Conservation (phyloP, 2,797 vertebrate genomes). For the Coregonus sp. region DNA sequence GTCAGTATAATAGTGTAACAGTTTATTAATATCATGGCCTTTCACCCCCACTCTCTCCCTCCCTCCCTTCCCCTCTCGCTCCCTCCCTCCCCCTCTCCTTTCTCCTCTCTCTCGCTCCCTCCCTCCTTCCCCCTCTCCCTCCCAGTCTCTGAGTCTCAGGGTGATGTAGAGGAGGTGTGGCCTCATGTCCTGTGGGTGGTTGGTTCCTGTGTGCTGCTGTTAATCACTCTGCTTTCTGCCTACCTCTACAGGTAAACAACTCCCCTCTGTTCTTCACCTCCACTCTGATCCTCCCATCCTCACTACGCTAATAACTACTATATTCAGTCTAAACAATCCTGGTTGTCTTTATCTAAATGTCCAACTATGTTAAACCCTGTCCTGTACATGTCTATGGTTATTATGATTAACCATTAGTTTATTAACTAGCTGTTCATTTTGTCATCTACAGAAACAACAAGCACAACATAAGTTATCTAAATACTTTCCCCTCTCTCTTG, state of each 20-base stretch:
- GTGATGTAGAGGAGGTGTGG: constrained; percentile 8
- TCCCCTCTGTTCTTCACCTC: background rate
- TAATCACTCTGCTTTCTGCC: constrained; percentile 3
- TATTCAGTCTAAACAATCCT: no score
- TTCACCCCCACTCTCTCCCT: constrained; percentile 3
- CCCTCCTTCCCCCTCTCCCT: background rate
- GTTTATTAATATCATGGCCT: constrained; percentile 15
- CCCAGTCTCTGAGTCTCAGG: background rate
- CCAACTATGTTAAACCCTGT: no score
- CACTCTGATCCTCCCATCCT: background rate
- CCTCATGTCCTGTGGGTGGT: constrained; percentile 31
- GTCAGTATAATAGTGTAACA: background rate
- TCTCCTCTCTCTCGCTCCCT: background rate
- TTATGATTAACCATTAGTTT: background rate
- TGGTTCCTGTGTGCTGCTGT: constrained; percentile 29
- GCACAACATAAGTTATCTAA: background rate
- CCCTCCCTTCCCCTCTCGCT: constrained; percentile 1
- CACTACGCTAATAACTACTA: background rate
- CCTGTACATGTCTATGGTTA: background rate
- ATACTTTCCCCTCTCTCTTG: background rate
- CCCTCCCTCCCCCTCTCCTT: background rate
- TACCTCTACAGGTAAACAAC: constrained; percentile 35
- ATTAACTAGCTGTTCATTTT: background rate
- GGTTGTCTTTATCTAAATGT: no score
- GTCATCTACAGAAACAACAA: background rate